Evolutionary conservation across 2,113 vertebrate genomes (phyloP), one percentile per base, ranked within the genome.

Genomic region (Grammomys surdaster): DNA sequence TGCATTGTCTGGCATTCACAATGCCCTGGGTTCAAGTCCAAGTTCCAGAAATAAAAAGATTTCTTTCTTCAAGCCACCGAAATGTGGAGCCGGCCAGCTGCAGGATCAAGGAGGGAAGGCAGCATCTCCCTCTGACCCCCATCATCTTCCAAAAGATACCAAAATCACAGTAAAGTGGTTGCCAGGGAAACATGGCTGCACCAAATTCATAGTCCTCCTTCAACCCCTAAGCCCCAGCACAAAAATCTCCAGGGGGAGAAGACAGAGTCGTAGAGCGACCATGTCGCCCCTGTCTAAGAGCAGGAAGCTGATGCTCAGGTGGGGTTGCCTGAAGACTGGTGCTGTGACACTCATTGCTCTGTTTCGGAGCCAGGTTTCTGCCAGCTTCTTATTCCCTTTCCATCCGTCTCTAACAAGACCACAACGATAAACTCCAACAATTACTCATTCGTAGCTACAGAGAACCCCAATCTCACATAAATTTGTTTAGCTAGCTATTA

Each of bases 401-500:
- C 1, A 28, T 51, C 85, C 90, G 65, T 82, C 92, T 89, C 58
- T 2, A 93, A 65, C 36, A 7, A 48, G 82, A 4, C 36, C n/a
- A 1, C 43, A 26, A 19, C 76, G 91, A 94, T 92, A 80, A 72
- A 70, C 14, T 46, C 40, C 48, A 43, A 81, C n/a, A 63, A 36
- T 82, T 82, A 93, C 7, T 81, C 69, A 69, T 69, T 20, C 82
- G 20, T 56, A n/a, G 40, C n/a, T 96, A 75, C 69, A 95, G 77
- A 96, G 76, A 82, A 88, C 65, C 26, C 26, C 54, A 51, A 24
- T 90, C 92, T 95, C 80, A 89, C 92, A 97, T 69, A 97, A 94
- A 95, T 54, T 70, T 54, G 31, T 82, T 95, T 96, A 93, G 92
- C 43, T 76, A 28, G 69, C 95, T 97, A 73, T 90, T 97, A 96